Evolutionary conservation across 35 echinoderm and acorn worm genomes (phyloP).

Genomic region (Apostichopus californicus): DNA sequence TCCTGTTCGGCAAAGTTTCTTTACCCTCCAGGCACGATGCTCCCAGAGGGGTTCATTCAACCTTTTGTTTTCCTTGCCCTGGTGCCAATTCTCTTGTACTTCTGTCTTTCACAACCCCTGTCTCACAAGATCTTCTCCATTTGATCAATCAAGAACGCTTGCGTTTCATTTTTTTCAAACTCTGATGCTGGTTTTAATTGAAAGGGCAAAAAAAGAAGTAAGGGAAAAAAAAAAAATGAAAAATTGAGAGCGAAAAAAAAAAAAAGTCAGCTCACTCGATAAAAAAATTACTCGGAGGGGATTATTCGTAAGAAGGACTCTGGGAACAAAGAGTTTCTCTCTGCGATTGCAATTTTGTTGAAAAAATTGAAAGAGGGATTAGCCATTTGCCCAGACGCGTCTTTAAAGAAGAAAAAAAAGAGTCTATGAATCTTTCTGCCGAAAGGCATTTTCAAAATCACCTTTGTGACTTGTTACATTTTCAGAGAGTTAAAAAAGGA

Average conservation of each 20-base stretch:
- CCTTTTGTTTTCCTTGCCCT: background rate
- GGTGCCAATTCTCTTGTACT: background rate
- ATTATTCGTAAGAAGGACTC: no score
- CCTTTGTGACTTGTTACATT: background rate
- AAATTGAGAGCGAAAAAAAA: background rate
- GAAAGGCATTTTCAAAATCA: background rate
- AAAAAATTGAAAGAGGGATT: background rate
- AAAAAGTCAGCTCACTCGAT: background rate
- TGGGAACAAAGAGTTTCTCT: no score
- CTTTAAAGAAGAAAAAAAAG: background rate
- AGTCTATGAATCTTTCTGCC: background rate
- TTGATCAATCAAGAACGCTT: no score
- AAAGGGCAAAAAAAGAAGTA: background rate
- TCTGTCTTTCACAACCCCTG: background rate
- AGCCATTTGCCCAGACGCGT: background rate
- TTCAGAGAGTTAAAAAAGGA: background rate
- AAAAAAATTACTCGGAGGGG: background rate
- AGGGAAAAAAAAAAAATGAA: background rate
- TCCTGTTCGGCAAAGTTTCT: slow-evolving; percentile 26
- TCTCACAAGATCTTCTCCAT: background rate
- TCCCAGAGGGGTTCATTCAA: slow-evolving; percentile 2
- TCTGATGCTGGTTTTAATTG: background rate
- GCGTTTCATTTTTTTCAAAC: no score
- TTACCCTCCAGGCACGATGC: slow-evolving; percentile 12
- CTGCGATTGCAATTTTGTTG: no score